Evolutionary conservation across 2,888 invertebrate species (phyloP), one percentile per base, ranked within the genome.

Genomic region (Alloscopus bannaensis): DNA sequence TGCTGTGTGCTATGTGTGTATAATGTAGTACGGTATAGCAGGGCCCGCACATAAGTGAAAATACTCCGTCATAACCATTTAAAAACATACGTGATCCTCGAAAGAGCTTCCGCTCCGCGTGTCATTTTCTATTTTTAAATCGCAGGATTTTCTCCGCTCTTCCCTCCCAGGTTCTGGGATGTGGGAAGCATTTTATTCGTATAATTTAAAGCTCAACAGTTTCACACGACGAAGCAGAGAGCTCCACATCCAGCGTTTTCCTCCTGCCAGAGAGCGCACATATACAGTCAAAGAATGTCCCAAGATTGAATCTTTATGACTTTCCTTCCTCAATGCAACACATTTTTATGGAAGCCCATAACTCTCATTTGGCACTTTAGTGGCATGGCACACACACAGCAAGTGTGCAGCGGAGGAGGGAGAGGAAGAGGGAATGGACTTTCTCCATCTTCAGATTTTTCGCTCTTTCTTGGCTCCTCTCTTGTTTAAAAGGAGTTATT

Each of bases 291-390:
- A 69, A 62, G 76, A 68, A 76, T 76, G 76, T 76, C 80, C 68
- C 77, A 77, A 82, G 83, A 83, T 83, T 83, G 83, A 83, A 83
- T 83, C 83, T 83, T 83, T 83, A 83, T 81, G 80, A 81, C 80
- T 81, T 80, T 83, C 81, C 81, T 75, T 75, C 76, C 81, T 81
- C 81, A 81, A 77, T 81, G 81, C 77, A 76, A 76, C 76, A 77
- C 81, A 73, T 81, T 81, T 68, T 80, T 81, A 81, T 83, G 80
- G 79, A 80, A 66, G 64, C 59, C 77, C 80, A 82, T 82, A 82
- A 82, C 80, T 82, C 80, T 82, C 82, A 80, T 82, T 80, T 80
- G 82, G 82, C 80, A 75, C 73, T 75, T 75, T 80, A 80, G 64
- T 70, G 59, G 64, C 40, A 70, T 42, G n/a, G 75, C 52, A 55